A percentile compares a stretch with the other conserved stretches of the same genome.
Evolutionary conservation across 2,113 vertebrate genomes (phyloP).

Genomic region (Percopsis transmontana): DNA sequence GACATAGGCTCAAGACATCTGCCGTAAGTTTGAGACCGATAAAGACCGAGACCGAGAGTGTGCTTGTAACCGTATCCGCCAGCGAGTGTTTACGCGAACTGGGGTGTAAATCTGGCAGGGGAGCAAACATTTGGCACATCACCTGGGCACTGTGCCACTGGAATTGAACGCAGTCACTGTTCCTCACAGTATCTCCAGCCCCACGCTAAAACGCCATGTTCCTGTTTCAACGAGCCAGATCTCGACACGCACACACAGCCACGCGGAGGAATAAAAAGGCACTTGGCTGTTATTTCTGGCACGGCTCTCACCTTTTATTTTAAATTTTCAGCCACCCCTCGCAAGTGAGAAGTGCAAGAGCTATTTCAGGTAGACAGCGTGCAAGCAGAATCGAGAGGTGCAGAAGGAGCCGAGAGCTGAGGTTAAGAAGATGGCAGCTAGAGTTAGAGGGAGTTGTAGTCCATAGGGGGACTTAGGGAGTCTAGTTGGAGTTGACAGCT

Average conservation of each 20-base stretch:
- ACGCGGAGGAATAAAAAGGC: slow-evolving; percentile 18
- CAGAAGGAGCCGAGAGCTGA: background rate
- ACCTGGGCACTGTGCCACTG: too few relatives aligned
- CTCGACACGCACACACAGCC: background rate
- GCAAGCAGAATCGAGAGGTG: slow-evolving; percentile 38
- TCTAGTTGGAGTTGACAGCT: slow-evolving; percentile 55
- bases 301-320: slow-evolving; percentile 58
- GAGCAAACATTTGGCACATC: too few relatives aligned
- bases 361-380: slow-evolving; percentile 60
- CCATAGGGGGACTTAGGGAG: slow-evolving; percentile 26
- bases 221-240: too few relatives aligned
- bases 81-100: too few relatives aligned
- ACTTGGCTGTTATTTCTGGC: slow-evolving; percentile 56
- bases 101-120: too few relatives aligned
- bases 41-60: too few relatives aligned
- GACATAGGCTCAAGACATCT: too few relatives aligned
- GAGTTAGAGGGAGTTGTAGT: background rate
- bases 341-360: slow-evolving; percentile 34
- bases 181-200: too few relatives aligned
- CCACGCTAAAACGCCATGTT: too few relatives aligned
- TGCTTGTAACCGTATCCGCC: too few relatives aligned
- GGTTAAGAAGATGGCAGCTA: slow-evolving; percentile 42
- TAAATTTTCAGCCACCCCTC: slow-evolving; percentile 51
- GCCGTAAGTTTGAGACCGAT: too few relatives aligned
- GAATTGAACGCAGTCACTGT: too few relatives aligned